Percentiles rank a stretch among this genome's conserved stretches.
Evolutionary conservation across 2,888 invertebrate species (phyloP).

Genomic region (Mythimna vitellina): DNA sequence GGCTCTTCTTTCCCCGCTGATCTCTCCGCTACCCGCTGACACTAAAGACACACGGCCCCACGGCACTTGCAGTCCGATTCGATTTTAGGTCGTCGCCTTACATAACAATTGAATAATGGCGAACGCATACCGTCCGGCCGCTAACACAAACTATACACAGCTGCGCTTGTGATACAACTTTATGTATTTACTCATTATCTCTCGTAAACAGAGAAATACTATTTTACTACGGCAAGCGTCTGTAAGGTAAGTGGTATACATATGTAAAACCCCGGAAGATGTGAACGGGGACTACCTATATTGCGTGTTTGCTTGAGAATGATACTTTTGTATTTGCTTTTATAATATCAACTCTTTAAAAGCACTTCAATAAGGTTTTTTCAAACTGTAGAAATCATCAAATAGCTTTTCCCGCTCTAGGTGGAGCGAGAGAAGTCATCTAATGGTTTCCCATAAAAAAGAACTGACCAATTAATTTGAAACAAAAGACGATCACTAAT

Average conservation of each 20-base stretch:
- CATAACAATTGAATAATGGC: conserved; percentile 87
- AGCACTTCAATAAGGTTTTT: neutral
- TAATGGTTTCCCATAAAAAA: no score
- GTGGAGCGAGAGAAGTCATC: no score
- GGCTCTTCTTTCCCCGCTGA: neutral
- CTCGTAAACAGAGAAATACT: conserved; percentile 41
- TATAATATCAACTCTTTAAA: neutral
- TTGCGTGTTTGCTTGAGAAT: neutral
- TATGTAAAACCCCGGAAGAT: conserved; percentile 27
- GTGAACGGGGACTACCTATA: conserved; percentile 18
- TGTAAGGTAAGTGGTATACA: conserved; percentile 12
- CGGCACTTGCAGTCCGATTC: conserved; percentile 72
- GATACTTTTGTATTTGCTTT: neutral
- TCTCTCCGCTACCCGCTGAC: conserved; percentile 40
- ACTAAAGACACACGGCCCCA: conserved; percentile 31
- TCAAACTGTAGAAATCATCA: no score
- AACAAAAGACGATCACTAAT: no score
- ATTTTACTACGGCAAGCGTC: conserved; percentile 45
- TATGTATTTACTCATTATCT: conserved; percentile 63
- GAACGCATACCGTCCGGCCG: conserved; percentile 65
- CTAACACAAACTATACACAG: conserved; percentile 62
- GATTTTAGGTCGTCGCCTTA: conserved; percentile 84
- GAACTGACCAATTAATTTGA: no score
- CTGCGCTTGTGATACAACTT: conserved; percentile 57
- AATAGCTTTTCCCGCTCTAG: no score